Conservation (phyloP, 2,888 invertebrate genomes). For the Pterostichus niger region DNA sequence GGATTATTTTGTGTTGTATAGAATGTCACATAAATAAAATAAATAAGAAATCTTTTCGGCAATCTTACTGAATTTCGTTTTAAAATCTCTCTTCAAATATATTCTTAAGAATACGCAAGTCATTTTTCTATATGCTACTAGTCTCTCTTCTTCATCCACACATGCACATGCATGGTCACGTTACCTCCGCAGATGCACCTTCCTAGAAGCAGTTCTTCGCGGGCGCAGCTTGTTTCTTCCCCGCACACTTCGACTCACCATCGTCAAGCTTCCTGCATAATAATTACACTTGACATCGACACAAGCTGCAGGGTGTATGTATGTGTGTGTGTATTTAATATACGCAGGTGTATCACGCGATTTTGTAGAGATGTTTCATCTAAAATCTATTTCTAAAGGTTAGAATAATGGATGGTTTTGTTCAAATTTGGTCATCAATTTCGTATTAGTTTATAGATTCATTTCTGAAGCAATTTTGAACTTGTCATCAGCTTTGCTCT, state of each 20-base stretch:
- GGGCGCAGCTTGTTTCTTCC: slow-evolving; percentile 15
- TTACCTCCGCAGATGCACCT: slow-evolving; percentile 48
- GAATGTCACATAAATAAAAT: no score
- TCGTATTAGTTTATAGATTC: background rate
- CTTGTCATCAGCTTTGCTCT: background rate
- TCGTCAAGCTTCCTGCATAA: slow-evolving; percentile 53
- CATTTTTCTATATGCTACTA: no score
- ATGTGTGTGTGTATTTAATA: background rate
- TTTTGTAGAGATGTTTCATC: slow-evolving; percentile 18
- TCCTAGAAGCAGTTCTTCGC: slow-evolving; percentile 46
- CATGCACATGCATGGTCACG: slow-evolving; percentile 31
- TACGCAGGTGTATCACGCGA: slow-evolving; percentile 59
- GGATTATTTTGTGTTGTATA: no score
- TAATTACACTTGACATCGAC: slow-evolving; percentile 55
- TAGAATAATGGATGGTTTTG: background rate
- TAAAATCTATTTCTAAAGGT: background rate
- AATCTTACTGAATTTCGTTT: no score
- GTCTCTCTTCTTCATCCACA: background rate
- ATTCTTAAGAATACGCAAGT: no score
- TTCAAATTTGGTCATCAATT: background rate
- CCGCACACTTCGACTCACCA: slow-evolving; percentile 2
- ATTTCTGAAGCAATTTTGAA: background rate
- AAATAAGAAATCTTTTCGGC: no score
- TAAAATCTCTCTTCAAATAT: no score
- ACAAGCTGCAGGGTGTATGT: background rate